Conservation (phyloP, 2,113 vertebrate species). For the Podarcis raffonei region DNA sequence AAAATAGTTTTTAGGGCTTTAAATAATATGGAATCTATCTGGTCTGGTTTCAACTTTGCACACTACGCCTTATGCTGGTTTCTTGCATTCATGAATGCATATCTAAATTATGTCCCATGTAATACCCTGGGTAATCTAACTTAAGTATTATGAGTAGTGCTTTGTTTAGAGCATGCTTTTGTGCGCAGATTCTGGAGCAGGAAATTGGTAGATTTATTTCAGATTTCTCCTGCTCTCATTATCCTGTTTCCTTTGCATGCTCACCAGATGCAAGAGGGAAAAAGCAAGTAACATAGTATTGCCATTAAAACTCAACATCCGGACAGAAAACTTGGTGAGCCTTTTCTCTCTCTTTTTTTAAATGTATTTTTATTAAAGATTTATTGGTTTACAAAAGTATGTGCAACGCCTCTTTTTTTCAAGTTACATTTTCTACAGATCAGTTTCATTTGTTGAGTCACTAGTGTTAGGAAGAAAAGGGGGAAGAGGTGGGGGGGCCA, state of each 20-base stretch:
- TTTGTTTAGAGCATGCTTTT: background rate
- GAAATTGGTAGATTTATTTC: constrained; percentile 11
- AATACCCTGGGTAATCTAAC: background rate
- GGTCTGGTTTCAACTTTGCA: background rate
- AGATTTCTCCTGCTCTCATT: constrained; percentile 2
- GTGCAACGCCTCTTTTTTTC: too few relatives aligned
- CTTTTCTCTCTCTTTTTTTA: too few relatives aligned
- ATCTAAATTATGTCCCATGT: background rate
- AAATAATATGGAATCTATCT: background rate
- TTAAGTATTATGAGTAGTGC: background rate
- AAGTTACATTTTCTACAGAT: too few relatives aligned
- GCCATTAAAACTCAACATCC: too few relatives aligned
- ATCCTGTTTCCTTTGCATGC: constrained; percentile 9
- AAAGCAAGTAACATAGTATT: background rate
- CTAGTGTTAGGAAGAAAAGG: too few relatives aligned
- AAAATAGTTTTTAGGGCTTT: background rate
- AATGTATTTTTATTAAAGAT: too few relatives aligned
- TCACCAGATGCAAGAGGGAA: constrained; percentile 16
- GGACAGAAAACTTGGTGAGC: too few relatives aligned
- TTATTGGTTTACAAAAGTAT: too few relatives aligned
- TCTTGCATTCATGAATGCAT: background rate
- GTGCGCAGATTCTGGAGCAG: background rate
- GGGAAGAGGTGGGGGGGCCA: too few relatives aligned
- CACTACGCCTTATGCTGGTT: background rate
- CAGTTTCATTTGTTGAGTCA: too few relatives aligned